A percentile compares a stretch with the other conserved stretches of the same genome.
Evolutionary conservation across 2,888 invertebrate species (phyloP).

Genomic region (Apeira syringaria): DNA sequence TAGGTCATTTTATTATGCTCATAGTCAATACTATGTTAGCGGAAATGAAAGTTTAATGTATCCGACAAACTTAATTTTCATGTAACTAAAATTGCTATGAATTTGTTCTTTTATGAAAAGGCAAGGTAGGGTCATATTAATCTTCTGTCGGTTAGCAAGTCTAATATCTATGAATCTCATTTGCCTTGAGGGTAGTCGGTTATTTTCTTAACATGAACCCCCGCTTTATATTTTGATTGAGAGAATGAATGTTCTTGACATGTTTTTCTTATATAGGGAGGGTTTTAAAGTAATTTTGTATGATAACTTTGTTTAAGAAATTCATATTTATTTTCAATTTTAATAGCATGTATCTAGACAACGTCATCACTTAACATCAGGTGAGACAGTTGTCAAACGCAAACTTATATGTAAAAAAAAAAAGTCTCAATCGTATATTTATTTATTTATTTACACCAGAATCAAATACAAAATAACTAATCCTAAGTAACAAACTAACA

Average conservation of each 20-base stretch:
- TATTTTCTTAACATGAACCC: slow-evolving; percentile 48
- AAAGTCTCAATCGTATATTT: no score
- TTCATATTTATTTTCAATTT: no score
- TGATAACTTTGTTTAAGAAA: slow-evolving; percentile 12
- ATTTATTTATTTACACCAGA: no score
- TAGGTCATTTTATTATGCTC: no score
- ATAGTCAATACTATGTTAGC: no score
- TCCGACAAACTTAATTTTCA: no score
- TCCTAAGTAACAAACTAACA: no score
- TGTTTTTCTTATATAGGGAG: slow-evolving; percentile 43
- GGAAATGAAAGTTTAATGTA: neutral
- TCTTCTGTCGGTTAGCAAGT: slow-evolving; percentile 45
- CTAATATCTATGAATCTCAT: slow-evolving; percentile 49
- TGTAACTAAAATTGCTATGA: slow-evolving; percentile 7
- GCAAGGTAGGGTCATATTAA: slow-evolving; percentile 31
- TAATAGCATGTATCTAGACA: no score
- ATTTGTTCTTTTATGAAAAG: slow-evolving; percentile 15
- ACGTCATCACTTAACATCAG: no score
- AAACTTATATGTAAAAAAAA: no score
- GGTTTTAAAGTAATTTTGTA: slow-evolving; percentile 26
- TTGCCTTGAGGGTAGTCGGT: slow-evolving; percentile 46
- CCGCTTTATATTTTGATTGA: slow-evolving; percentile 56
- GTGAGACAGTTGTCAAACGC: no score
- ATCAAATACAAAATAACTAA: no score
- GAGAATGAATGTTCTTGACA: slow-evolving; percentile 57